A percentile compares a stretch with the other conserved stretches of the same genome.
Conservation (phyloP, 2,113 vertebrate genomes). For the Fukomys damarensis region DNA sequence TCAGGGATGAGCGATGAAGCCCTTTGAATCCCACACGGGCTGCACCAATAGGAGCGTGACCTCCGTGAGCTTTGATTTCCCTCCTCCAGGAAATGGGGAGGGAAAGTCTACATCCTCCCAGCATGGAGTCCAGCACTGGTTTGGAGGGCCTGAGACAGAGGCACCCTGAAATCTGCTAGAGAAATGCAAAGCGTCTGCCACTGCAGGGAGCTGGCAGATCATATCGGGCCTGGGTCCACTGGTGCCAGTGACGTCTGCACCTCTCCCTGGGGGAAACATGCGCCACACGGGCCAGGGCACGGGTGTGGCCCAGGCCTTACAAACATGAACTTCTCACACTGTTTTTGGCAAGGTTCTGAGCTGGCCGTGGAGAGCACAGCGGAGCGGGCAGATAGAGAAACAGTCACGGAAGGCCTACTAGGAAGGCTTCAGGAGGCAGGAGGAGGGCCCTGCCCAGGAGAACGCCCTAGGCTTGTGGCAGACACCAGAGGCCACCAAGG, state of each 20-base stretch:
- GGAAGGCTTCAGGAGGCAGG: neutral
- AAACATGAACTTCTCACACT: fast-evolving
- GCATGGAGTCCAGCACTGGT: no score
- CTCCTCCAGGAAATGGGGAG: neutral
- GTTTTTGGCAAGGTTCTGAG: neutral
- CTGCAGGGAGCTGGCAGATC: fast-evolving
- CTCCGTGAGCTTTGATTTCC: neutral
- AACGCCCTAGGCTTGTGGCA: neutral
- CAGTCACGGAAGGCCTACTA: fast-evolving
- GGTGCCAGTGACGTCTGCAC: no score
- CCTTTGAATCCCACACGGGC: neutral
- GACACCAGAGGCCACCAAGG: neutral
- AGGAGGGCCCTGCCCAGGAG: no score
- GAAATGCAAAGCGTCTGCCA: neutral
- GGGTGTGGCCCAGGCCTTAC: neutral
- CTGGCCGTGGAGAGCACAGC: fast-evolving
- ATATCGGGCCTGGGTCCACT: neutral
- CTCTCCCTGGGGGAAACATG: no score
- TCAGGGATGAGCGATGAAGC: neutral
- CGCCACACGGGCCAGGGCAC: neutral
- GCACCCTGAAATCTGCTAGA: neutral
- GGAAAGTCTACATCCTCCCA: neutral
- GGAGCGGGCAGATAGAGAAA: neutral
- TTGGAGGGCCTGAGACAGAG: fast-evolving
- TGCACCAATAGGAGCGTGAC: neutral